These are phyloP conservation scores for Teleiodes luculella DNA, from an alignment of 2,888 invertebrate genomes.

Conservation along the genomic window DNA sequence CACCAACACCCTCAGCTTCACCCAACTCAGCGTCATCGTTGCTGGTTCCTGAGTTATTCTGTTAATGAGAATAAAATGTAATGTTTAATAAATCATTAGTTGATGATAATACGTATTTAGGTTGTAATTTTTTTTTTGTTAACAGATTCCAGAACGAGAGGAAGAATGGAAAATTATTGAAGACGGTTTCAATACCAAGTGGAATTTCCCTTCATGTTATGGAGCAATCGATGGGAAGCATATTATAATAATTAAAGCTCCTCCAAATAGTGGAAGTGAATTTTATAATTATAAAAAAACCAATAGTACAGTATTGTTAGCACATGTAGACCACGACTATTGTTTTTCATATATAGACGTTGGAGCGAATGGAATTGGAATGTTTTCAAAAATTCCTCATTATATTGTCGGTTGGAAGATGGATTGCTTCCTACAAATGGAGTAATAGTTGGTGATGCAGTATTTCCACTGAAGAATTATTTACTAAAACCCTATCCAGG, in stretches of 20 bases:
- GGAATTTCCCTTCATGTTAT: not conserved
- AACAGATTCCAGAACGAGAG: slow-evolving; percentile 15
- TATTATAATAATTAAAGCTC: slow-evolving; percentile 11
- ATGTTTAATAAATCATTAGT: not conserved
- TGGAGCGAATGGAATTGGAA: slow-evolving; percentile 24
- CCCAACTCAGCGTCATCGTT: slow-evolving; percentile 10
- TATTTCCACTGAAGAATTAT: not conserved
- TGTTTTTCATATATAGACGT: slow-evolving; percentile 19
- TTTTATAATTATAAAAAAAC: not conserved
- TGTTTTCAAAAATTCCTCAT: slow-evolving; percentile 18
- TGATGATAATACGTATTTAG: not conserved
- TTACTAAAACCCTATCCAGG: slow-evolving; percentile 30
- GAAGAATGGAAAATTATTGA: slow-evolving; percentile 17
- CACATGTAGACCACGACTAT: not conserved
- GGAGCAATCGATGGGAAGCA: slow-evolving; percentile 1
- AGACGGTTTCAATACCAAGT: slow-evolving; percentile 12
- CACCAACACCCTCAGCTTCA: slow-evolving; percentile 11
- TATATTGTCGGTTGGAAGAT: slow-evolving; percentile 16
- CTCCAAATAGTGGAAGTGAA: slow-evolving; percentile 10
- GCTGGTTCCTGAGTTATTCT: slow-evolving; percentile 13
- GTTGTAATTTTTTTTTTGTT: slow-evolving; percentile 6
- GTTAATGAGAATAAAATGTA: slow-evolving; percentile 4
- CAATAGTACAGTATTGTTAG: not conserved
- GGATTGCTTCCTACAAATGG: not conserved
- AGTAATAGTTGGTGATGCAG: slow-evolving; percentile 10